These are phyloP conservation scores for Syrmaticus mikado DNA, from an alignment of 2,113 vertebrate species.

Conservation along the genomic window DNA sequence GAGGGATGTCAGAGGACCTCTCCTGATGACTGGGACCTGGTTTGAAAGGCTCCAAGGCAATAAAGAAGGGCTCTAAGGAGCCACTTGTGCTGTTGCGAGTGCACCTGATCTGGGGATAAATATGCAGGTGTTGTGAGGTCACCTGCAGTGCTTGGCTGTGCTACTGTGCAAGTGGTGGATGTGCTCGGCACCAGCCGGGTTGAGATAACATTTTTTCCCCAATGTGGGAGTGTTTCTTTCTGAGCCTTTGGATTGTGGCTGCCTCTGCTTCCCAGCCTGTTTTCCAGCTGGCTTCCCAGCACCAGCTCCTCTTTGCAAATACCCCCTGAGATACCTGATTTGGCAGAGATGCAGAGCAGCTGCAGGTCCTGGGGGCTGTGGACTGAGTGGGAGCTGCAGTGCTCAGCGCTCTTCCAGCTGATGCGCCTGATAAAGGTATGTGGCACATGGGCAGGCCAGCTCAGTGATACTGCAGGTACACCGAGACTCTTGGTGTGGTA, in stretches of 20 bases:
- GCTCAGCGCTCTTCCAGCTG: not conserved
- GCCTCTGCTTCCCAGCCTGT: not conserved
- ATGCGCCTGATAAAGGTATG: not conserved
- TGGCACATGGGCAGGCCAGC: accelerated
- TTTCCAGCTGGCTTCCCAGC: conserved; percentile 19
- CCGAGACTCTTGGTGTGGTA: not conserved
- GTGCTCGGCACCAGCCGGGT: not conserved
- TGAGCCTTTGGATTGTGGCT: not conserved
- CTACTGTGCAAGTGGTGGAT: not conserved
- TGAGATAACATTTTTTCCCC: not conserved
- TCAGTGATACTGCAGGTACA: not conserved
- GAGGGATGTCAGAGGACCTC: not conserved
- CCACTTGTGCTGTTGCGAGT: not conserved
- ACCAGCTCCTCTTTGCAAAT: not conserved
- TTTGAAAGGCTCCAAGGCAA: not conserved
- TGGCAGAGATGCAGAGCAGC: not conserved
- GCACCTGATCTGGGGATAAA: not conserved
- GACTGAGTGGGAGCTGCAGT: not conserved
- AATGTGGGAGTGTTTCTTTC: not conserved
- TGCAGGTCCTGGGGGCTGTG: not conserved
- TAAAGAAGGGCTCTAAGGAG: not conserved
- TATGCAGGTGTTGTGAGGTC: conserved; percentile 29
- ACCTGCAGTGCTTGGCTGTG: not conserved
- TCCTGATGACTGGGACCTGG: not conserved
- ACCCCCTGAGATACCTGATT: not conserved